These are phyloP conservation scores for Xiphydria camelus DNA, from an alignment of 2,888 invertebrate genomes.

Conservation along the genomic window DNA sequence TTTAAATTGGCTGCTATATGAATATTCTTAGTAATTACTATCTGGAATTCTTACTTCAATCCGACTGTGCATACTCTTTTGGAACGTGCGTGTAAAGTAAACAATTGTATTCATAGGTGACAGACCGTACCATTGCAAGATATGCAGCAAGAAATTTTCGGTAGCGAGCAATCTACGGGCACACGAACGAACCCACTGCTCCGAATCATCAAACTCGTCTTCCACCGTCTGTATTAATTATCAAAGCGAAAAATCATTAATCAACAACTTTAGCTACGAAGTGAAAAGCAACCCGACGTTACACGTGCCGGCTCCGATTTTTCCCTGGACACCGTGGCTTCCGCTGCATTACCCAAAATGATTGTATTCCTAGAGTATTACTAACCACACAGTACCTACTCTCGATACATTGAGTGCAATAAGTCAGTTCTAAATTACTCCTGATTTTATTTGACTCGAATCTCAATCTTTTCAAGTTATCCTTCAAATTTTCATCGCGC, in stretches of 20 bases:
- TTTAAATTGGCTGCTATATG: too few relatives aligned
- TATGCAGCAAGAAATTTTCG: conserved; percentile 41
- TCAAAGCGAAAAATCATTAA: conserved; percentile 9
- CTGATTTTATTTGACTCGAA: too few relatives aligned
- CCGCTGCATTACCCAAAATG: conserved; percentile 19
- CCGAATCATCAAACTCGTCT: conserved; percentile 11
- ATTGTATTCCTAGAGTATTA: too few relatives aligned
- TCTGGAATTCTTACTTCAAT: too few relatives aligned
- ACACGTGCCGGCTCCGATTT: conserved; percentile 23
- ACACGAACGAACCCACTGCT: conserved; percentile 32
- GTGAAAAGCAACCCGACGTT: conserved; percentile 10
- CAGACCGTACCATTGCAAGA: conserved; percentile 35
- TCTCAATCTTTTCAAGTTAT: too few relatives aligned
- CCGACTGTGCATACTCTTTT: too few relatives aligned
- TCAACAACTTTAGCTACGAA: conserved; percentile 14
- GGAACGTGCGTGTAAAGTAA: too few relatives aligned
- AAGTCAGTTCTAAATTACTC: too few relatives aligned
- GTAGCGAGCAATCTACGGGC: conserved; percentile 37
- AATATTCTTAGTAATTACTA: too few relatives aligned
- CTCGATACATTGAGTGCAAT: too few relatives aligned
- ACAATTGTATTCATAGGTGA: conserved; percentile 57
- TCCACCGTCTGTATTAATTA: conserved; percentile 6
- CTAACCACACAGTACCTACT: too few relatives aligned
- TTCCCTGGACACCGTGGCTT: conserved; percentile 30
- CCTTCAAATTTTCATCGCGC: too few relatives aligned